Base-by-base conservation (phyloP, 2,113 vertebrate genomes). In the Puntigrus tetrazona region DNA sequence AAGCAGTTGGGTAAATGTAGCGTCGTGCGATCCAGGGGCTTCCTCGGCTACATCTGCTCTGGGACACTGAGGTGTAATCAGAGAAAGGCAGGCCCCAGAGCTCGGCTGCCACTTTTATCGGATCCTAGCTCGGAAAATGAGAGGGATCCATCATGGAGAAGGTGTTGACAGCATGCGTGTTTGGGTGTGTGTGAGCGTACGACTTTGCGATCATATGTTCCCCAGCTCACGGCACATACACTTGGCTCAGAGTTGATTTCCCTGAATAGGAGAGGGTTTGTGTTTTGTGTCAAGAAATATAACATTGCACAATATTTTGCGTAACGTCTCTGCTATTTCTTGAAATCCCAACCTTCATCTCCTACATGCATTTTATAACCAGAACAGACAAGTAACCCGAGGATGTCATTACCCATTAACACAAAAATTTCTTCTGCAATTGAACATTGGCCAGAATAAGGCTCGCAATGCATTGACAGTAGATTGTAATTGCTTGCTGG, bases 1-100 rank as follows among this genome's bases (percentile, higher is more conserved):
- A 94, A 96, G 94, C 18, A 93, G 95, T 93, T 94, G 95, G 94
- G 95, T 96, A 96, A 96, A 94, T 92, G 95, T 94, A 94, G 94
- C 92, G 93, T 95, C 89, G 74, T 70, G 55, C 63, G 22, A 72
- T 72, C 72, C 55, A 65, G 78, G 75, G 73, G 41, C 77, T 86
- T 80, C 65, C 31, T 34, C 91, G 9, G 94, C 91, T 96, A 95
- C 95, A 97, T 97, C 95, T 96, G 96, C 94, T 96, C 92, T 92
- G 94, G 94, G 95, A 96, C 91, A 8, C 92, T 94, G 92, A 92
- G 94, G 93, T 92, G 94, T 95, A 95, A 96, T 95, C 94, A 94
- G 95, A 95, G 94, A 96, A 95, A 83, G 74, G 94, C 93, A 94
- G 72, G 95, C 95, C 94, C 95, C 94, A 94, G 94, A 94, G 95